These are phyloP conservation scores for Diuraphis noxia DNA, from an alignment of 1,140 invertebrate species.

Conservation along the genomic window DNA sequence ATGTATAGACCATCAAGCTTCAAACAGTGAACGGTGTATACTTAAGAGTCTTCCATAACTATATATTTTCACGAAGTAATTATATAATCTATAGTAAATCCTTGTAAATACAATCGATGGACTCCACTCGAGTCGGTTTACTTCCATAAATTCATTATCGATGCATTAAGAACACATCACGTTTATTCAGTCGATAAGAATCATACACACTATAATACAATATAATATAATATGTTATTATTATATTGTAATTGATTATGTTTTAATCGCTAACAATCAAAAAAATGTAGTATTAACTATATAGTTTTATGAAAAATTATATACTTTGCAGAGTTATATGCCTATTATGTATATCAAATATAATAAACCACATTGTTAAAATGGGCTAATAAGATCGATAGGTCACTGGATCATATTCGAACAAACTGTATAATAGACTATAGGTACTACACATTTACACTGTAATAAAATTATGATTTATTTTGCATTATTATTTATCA, in stretches of 20 bases:
- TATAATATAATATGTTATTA: no score
- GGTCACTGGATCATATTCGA: not conserved
- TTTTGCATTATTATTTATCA: not conserved
- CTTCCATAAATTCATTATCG: not conserved
- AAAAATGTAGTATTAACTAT: not conserved
- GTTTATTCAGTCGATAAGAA: not conserved
- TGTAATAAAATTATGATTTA: not conserved
- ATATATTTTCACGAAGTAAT: not conserved
- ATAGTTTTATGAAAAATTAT: not conserved
- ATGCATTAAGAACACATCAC: not conserved
- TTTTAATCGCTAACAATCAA: not conserved
- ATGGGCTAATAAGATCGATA: not conserved
- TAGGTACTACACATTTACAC: no score
- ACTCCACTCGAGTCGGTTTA: not conserved
- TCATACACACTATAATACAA: not conserved
- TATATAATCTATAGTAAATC: not conserved
- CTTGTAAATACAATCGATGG: not conserved
- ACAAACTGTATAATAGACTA: not conserved
- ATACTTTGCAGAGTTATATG: not conserved
- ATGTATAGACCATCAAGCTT: not conserved
- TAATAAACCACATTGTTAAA: not conserved
- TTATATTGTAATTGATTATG: not conserved
- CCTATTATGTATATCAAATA: not conserved
- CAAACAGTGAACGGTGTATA: not conserved
- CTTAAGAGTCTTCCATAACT: not conserved